Evolutionary conservation across 2,888 invertebrate genomes (phyloP).

Genomic region (Automeris io): DNA sequence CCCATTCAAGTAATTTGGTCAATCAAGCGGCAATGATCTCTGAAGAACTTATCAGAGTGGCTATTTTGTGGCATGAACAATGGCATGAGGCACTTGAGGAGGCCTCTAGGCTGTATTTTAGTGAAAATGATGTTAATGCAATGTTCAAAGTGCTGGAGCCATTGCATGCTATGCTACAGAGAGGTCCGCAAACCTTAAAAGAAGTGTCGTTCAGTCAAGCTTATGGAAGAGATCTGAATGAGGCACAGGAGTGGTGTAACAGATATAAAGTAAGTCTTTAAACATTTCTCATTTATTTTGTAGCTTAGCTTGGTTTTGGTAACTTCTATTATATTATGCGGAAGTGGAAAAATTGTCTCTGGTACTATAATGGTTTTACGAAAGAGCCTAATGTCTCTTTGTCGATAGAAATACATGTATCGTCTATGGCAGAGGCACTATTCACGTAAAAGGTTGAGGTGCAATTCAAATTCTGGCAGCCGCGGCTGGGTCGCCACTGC

Average conservation of each 20-base stretch:
- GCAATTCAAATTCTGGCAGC: too few relatives aligned
- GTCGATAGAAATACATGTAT: too few relatives aligned
- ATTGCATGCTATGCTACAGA: constrained; percentile 93
- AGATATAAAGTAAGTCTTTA: constrained; percentile 82
- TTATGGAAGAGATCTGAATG: constrained; percentile 94
- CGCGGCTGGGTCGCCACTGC: too few relatives aligned
- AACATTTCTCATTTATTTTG: background rate
- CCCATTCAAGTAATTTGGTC: constrained; percentile 93
- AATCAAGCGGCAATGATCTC: constrained; percentile 97
- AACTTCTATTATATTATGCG: too few relatives aligned
- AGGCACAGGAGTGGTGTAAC: constrained; percentile 97
- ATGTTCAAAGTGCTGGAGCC: constrained; percentile 98
- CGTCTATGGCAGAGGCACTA: too few relatives aligned
- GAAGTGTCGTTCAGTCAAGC: constrained; percentile 98
- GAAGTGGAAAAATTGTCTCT: too few relatives aligned
- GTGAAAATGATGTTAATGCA: constrained; percentile 95
- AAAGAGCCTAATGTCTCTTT: too few relatives aligned
- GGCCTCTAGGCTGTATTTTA: constrained; percentile 94
- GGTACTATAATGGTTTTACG: too few relatives aligned
- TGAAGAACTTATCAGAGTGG: constrained; percentile 97
- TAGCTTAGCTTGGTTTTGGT: too few relatives aligned
- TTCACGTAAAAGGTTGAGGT: too few relatives aligned
- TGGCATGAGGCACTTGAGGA: constrained; percentile 99
- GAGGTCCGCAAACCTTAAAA: constrained; percentile 96
- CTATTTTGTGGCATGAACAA: constrained; percentile 99